phyloP scores from a whole-genome alignment of 1,140 invertebrate species.

The Aphelenchoides fujianensis region DNA sequence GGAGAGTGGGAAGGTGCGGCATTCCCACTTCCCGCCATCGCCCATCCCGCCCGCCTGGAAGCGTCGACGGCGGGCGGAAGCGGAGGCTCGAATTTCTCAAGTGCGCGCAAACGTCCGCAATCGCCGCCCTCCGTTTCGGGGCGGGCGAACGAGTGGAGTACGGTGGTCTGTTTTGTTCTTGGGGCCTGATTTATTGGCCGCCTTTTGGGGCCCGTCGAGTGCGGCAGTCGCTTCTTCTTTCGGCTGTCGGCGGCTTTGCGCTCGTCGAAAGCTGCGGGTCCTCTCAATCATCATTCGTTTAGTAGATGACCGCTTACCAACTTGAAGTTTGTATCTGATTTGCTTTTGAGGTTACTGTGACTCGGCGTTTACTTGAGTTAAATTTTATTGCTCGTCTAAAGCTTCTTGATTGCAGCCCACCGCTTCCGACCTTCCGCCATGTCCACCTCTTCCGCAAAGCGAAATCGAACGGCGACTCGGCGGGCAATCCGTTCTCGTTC shows the following conservation, averaged over 20 bases:
- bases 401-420: not conserved
- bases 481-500: no score
- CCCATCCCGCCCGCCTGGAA: not conserved
- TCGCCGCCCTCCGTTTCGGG: not conserved
- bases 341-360: no score
- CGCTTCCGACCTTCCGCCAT: not conserved
- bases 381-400: not conserved
- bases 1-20: not conserved
- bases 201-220: no score
- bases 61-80: no score
- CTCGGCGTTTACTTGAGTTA: not conserved
- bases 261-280: not conserved
- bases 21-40: no score
- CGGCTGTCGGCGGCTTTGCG: not conserved
- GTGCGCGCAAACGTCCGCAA: not conserved
- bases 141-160: no score
- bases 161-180: slow-evolving; percentile 2
- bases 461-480: no score
- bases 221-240: not conserved
- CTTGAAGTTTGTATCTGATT: no score
- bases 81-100: not conserved
- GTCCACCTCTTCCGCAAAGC: not conserved
- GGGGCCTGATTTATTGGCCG: not conserved
- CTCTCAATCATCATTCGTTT: not conserved
- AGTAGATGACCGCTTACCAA: not conserved